Conservation (phyloP, 2,888 invertebrate species). For the Eremobia ochroleuca region DNA sequence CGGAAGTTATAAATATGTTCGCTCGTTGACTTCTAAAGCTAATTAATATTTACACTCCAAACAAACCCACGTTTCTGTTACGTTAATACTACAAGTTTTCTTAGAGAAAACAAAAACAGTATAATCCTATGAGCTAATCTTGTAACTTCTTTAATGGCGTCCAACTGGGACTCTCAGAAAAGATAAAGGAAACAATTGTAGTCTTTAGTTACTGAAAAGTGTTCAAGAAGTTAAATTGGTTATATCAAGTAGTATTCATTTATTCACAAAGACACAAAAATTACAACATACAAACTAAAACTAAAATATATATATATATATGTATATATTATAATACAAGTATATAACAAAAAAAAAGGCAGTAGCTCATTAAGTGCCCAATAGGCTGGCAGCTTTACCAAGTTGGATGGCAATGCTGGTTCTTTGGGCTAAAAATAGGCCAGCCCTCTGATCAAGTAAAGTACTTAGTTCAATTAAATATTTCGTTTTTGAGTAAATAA, state of each 20-base stretch:
- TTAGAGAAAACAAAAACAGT: slow-evolving; percentile 58
- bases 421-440: no score
- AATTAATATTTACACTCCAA: slow-evolving; percentile 25
- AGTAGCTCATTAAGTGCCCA: no score
- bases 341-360: no score
- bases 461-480: slow-evolving; percentile 47
- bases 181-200: slow-evolving; percentile 64
- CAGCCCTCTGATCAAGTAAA: no score
- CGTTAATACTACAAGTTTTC: slow-evolving; percentile 17
- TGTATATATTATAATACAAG: no score
- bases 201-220: slow-evolving; percentile 51
- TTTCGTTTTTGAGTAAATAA: slow-evolving; percentile 13
- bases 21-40: neutral
- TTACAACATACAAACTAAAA: no score
- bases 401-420: no score
- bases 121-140: slow-evolving; percentile 68
- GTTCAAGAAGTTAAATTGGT: slow-evolving; percentile 27
- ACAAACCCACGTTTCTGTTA: slow-evolving; percentile 3
- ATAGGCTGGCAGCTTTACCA: no score
- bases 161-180: slow-evolving; percentile 61
- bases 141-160: slow-evolving; percentile 64
- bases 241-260: slow-evolving; percentile 38
- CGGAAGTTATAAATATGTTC: slow-evolving; percentile 16
- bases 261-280: no score
- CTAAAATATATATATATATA: no score